phyloP scores from a whole-genome alignment of 1,140 invertebrate genomes.

The Neuroterus valhalla region DNA sequence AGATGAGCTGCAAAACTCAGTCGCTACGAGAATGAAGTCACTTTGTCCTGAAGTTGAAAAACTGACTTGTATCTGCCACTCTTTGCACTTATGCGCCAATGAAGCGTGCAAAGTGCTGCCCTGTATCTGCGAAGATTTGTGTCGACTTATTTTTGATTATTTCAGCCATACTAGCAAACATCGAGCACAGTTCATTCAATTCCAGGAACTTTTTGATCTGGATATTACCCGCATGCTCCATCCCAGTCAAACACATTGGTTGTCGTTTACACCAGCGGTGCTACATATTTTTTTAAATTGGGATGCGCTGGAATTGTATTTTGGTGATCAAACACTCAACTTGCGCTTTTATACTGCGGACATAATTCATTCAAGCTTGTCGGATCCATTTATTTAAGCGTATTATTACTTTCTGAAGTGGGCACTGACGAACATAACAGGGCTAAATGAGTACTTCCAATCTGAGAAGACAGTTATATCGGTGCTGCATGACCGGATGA shows the following conservation, averaged over 20 bases:
- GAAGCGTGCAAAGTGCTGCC: conserved; percentile 62
- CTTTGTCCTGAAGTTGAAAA: background rate
- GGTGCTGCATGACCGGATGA: conserved; percentile 34
- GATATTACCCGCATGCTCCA: conserved; percentile 36
- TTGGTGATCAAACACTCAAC: conserved; percentile 32
- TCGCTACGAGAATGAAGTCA: background rate
- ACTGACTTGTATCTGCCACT: conserved; percentile 62
- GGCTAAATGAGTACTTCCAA: conserved; percentile 43
- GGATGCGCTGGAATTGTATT: conserved; percentile 36
- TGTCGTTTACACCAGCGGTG: conserved; percentile 38
- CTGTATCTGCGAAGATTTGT: conserved; percentile 53
- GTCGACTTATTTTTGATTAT: conserved; percentile 54
- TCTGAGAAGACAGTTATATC: conserved; percentile 41
- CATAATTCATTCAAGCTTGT: conserved; percentile 20
- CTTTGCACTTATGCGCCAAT: conserved; percentile 59
- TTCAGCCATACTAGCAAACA: conserved; percentile 60
- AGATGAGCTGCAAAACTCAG: background rate
- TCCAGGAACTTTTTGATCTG: conserved; percentile 32
- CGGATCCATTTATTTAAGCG: conserved; percentile 34
- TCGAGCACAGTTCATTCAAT: conserved; percentile 34
- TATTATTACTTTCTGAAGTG: conserved; percentile 45
- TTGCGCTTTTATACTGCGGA: conserved; percentile 18
- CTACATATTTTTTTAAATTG: conserved; percentile 39
- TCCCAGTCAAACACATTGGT: conserved; percentile 23
- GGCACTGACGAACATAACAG: conserved; percentile 40